Percentiles rank a stretch among this genome's conserved stretches.
phyloP scores from a whole-genome alignment of 2,113 vertebrate genomes.

The Glareola pratincola region DNA sequence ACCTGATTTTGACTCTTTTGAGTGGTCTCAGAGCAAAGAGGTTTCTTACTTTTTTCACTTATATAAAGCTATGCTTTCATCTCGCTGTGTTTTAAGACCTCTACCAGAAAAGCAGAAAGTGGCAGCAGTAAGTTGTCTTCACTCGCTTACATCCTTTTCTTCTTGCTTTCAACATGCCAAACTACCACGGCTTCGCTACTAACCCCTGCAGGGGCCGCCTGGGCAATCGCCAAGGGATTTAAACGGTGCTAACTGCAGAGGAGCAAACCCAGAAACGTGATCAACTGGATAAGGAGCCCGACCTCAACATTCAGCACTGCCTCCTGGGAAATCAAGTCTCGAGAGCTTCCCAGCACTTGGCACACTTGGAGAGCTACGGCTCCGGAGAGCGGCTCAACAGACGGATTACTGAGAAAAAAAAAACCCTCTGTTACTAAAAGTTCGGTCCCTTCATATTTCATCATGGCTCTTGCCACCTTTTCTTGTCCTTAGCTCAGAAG shows the following conservation, averaged over 20 bases:
- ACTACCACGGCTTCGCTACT: background rate
- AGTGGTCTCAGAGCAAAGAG: background rate
- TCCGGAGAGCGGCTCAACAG: background rate
- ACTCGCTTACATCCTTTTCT: background rate
- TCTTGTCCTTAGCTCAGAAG: slow-evolving; percentile 16
- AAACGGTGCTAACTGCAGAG: background rate
- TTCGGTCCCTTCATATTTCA: background rate
- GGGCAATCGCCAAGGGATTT: background rate
- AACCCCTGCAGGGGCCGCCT: background rate
- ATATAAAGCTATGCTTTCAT: background rate
- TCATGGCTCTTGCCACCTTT: background rate
- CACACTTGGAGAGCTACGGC: background rate
- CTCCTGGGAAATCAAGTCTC: background rate
- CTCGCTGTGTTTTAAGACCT: background rate
- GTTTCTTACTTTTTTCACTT: background rate
- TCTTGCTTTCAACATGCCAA: background rate
- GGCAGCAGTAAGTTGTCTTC: background rate
- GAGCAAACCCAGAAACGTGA: background rate
- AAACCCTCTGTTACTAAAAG: background rate
- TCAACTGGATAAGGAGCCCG: background rate
- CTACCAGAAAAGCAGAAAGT: background rate
- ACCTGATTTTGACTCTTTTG: background rate
- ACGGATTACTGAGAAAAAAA: background rate
- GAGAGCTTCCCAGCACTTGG: background rate
- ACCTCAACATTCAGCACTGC: background rate